Conservation (phyloP, 2,888 invertebrate species). For the Eilema caniola region DNA sequence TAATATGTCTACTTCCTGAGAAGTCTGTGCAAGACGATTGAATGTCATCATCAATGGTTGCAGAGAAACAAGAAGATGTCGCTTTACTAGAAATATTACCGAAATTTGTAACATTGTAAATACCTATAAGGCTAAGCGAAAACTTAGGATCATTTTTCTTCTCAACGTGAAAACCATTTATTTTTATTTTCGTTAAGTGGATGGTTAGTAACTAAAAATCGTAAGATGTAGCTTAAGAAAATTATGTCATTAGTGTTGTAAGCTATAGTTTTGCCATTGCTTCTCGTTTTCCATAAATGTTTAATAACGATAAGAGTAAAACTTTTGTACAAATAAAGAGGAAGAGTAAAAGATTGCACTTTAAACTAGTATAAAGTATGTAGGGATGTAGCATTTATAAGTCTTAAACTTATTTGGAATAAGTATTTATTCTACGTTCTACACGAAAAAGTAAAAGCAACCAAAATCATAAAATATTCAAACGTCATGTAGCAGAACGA, state of each 20-base stretch:
- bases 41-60: not conserved
- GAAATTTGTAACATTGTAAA: not conserved
- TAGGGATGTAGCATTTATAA: not conserved
- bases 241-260: too few relatives aligned
- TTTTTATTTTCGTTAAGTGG: too few relatives aligned
- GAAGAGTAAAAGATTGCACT: too few relatives aligned
- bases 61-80: not conserved
- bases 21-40: not conserved
- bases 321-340: too few relatives aligned
- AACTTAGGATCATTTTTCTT: not conserved
- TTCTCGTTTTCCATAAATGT: too few relatives aligned
- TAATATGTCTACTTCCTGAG: not conserved
- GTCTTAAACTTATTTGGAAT: not conserved
- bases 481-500: constrained; percentile 2
- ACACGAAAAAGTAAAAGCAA: constrained; percentile 6
- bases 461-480: constrained; percentile 1
- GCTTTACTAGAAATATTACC: not conserved
- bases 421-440: not conserved
- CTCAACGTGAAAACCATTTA: too few relatives aligned
- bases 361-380: too few relatives aligned
- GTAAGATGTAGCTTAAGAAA: too few relatives aligned
- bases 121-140: not conserved
- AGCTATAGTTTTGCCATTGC: too few relatives aligned
- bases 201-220: too few relatives aligned
- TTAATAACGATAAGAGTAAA: too few relatives aligned